phyloP scores from a whole-genome alignment of 1,140 invertebrate species.

The Drosophila orosa region DNA sequence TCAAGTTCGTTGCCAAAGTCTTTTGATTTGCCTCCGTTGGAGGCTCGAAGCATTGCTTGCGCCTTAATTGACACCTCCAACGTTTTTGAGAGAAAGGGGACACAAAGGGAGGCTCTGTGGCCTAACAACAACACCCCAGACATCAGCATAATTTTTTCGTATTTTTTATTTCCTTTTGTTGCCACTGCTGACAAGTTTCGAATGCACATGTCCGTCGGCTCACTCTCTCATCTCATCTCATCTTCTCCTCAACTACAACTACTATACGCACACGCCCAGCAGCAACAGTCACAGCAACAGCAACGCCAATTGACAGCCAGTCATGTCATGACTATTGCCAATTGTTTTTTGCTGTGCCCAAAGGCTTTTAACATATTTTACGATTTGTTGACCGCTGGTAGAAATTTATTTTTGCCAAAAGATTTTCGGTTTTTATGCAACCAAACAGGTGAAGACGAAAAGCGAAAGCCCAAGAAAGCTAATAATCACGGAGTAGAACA shows the following conservation, averaged over 20 bases:
- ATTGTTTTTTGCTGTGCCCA: slow-evolving; percentile 63
- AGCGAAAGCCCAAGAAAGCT: slow-evolving; percentile 57
- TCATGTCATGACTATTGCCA: slow-evolving; percentile 75
- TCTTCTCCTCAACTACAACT: slow-evolving; percentile 59
- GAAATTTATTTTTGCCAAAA: slow-evolving; percentile 65
- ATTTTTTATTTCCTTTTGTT: slow-evolving; percentile 39
- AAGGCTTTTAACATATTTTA: slow-evolving; percentile 80
- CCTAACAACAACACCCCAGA: slow-evolving; percentile 17
- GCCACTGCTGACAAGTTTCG: slow-evolving; percentile 63
- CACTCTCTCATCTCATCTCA: slow-evolving; percentile 27
- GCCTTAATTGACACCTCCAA: slow-evolving; percentile 71
- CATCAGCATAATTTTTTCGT: slow-evolving; percentile 50
- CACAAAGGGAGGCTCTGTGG: slow-evolving; percentile 42
- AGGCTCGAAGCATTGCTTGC: slow-evolving; percentile 42
- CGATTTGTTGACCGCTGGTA: slow-evolving; percentile 57
- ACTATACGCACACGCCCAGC: slow-evolving; percentile 71
- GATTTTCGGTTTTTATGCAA: slow-evolving; percentile 67
- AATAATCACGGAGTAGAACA: slow-evolving; percentile 2
- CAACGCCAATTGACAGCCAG: slow-evolving; percentile 54
- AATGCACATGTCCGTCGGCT: slow-evolving; percentile 51
- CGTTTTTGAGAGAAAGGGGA: slow-evolving; percentile 38
- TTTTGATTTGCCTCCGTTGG: slow-evolving; percentile 49
- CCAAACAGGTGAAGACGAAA: slow-evolving; percentile 59
- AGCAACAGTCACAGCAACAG: slow-evolving; percentile 20
- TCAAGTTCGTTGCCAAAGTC: slow-evolving; percentile 76